Evolutionary conservation across 2,113 vertebrate species (phyloP).

Genomic region (Ibidorhyncha struthersii): DNA sequence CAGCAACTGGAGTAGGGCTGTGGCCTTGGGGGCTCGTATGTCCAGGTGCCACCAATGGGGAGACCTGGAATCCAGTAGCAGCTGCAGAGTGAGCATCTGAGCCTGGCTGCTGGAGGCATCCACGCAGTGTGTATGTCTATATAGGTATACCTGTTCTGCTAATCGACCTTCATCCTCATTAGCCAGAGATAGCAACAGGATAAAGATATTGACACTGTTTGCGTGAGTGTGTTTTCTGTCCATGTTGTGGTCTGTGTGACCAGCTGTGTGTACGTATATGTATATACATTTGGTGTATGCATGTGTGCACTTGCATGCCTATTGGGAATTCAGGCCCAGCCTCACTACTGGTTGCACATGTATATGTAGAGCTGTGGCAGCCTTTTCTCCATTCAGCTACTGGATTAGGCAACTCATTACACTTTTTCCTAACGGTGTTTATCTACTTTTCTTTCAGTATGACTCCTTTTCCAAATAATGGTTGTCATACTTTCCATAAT

Average conservation of each 20-base stretch:
- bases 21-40: accelerated
- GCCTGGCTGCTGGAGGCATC: neutral
- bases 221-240: neutral
- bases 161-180: neutral
- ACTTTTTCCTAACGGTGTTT: neutral
- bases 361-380: neutral
- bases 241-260: neutral
- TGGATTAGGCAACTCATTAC: neutral
- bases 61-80: neutral
- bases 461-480: neutral
- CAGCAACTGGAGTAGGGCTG: neutral
- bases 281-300: neutral
- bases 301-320: accelerated
- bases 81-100: neutral
- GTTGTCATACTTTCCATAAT: neutral
- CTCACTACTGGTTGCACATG: neutral
- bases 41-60: neutral
- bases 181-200: neutral
- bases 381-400: neutral
- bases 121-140: neutral
- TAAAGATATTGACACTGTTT: neutral
- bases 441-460: neutral
- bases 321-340: neutral
- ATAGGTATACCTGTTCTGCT: neutral
- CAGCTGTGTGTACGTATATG: neutral